phyloP scores from a whole-genome alignment of 2,797 vertebrate genomes.

The Aeoliscus strigatus region DNA sequence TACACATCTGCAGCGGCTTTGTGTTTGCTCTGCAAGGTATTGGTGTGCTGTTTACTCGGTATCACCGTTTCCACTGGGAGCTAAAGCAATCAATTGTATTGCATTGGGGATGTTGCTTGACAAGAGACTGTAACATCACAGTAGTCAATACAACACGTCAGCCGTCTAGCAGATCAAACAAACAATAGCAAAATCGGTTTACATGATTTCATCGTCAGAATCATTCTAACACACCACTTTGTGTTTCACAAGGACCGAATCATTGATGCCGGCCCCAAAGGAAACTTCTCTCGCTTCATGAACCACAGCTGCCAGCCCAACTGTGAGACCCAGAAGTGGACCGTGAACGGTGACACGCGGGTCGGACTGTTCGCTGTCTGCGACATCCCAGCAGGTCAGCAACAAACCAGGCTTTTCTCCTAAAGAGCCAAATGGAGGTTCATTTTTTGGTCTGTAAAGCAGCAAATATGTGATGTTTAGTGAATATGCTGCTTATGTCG shows the following conservation, averaged over 20 bases:
- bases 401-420: too few species aligned
- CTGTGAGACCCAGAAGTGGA: slow-evolving; percentile 98
- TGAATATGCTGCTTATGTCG: not conserved
- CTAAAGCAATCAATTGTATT: slow-evolving; percentile 71
- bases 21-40: slow-evolving; percentile 53
- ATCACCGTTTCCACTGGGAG: slow-evolving; percentile 55
- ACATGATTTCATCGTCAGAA: too few species aligned
- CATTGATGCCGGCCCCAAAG: slow-evolving; percentile 96
- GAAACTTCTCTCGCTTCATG: slow-evolving; percentile 98
- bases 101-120: slow-evolving; percentile 77
- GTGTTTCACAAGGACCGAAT: slow-evolving; percentile 93
- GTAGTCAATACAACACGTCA: slow-evolving; percentile 59
- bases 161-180: too few species aligned
- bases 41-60: slow-evolving; percentile 46
- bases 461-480: too few species aligned
- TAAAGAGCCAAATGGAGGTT: too few species aligned
- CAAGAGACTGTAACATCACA: slow-evolving; percentile 62
- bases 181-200: too few species aligned
- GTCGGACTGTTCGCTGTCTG: slow-evolving; percentile 94
- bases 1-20: not conserved
- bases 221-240: too few species aligned
- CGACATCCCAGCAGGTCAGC: slow-evolving; percentile 90
- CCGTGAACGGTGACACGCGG: slow-evolving; percentile 93
- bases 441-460: too few species aligned
- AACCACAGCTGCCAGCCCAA: slow-evolving; percentile 99